Percentiles rank a stretch among this genome's conserved stretches.
Evolutionary conservation across 2,113 vertebrate species (phyloP).

Genomic region (Trichechus manatus): DNA sequence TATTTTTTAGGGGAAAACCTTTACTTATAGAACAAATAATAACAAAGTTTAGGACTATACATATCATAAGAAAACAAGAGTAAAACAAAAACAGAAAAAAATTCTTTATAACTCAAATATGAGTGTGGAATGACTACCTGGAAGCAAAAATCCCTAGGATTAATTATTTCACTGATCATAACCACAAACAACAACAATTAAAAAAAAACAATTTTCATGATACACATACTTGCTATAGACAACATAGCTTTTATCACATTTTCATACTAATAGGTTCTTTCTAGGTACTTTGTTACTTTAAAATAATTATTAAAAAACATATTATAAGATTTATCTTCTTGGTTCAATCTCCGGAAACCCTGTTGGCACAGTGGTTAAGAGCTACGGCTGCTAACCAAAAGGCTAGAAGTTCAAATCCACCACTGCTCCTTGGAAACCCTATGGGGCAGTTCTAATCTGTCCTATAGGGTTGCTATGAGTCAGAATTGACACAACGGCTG

Average conservation of each 20-base stretch:
- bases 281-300: not conserved
- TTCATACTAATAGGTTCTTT: not conserved
- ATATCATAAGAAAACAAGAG: not conserved
- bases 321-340: not conserved
- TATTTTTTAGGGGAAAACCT: not conserved
- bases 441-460: too few relatives aligned
- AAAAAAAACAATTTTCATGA: not conserved
- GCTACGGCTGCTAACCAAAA: too few relatives aligned
- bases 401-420: too few relatives aligned
- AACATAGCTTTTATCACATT: not conserved
- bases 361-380: too few relatives aligned
- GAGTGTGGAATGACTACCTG: not conserved
- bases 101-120: not conserved
- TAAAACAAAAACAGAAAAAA: not conserved
- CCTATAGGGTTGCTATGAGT: too few relatives aligned
- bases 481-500: too few relatives aligned
- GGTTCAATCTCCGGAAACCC: not conserved
- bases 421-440: too few relatives aligned
- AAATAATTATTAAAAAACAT: constrained; percentile 40
- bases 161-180: not conserved
- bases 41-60: not conserved
- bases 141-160: not conserved
- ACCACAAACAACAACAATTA: not conserved
- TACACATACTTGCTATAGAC: not conserved
- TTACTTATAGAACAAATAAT: not conserved